phyloP scores from a whole-genome alignment of 2,797 vertebrate genomes.

The Bovichtus variegatus region DNA sequence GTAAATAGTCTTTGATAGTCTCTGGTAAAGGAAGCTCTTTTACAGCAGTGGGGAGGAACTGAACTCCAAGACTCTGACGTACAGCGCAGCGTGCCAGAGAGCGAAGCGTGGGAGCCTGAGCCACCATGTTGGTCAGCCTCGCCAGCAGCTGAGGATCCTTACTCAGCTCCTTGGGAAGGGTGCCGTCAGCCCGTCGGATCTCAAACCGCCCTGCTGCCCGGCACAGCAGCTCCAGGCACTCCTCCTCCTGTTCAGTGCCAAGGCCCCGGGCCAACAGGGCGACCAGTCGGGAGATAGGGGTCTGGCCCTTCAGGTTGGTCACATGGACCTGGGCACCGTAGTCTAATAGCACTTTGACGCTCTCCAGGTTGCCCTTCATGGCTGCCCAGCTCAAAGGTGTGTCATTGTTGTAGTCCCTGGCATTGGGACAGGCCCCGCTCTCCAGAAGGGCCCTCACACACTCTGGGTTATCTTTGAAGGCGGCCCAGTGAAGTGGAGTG shows the following conservation, averaged over 20 bases:
- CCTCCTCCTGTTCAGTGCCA: conserved; percentile 93
- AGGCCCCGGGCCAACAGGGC: conserved; percentile 92
- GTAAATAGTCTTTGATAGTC: conserved; percentile 91
- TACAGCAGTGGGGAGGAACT: conserved; percentile 92
- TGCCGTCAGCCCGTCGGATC: conserved; percentile 89
- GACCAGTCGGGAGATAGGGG: conserved; percentile 92
- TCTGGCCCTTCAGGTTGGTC: conserved; percentile 95
- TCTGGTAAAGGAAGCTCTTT: conserved; percentile 94
- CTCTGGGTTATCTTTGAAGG: conserved; percentile 96
- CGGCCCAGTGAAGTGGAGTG: conserved; percentile 97
- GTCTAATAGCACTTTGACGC: conserved; percentile 93
- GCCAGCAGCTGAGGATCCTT: conserved; percentile 93
- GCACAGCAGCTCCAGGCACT: conserved; percentile 94
- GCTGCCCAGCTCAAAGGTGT: conserved; percentile 98
- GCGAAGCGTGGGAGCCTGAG: conserved; percentile 89
- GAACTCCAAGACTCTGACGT: conserved; percentile 90
- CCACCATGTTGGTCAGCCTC: conserved; percentile 89
- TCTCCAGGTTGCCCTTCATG: conserved; percentile 97
- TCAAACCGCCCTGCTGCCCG: conserved; percentile 91
- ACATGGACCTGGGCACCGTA: conserved; percentile 93
- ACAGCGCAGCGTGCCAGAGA: conserved; percentile 91
- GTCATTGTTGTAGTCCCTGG: conserved; percentile 95
- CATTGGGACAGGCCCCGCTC: conserved; percentile 91
- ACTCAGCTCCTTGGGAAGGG: conserved; percentile 91
- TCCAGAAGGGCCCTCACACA: conserved; percentile 93